These are phyloP conservation scores for Petromus typicus DNA, from an alignment of 2,113 vertebrate species.

Conservation along the genomic window DNA sequence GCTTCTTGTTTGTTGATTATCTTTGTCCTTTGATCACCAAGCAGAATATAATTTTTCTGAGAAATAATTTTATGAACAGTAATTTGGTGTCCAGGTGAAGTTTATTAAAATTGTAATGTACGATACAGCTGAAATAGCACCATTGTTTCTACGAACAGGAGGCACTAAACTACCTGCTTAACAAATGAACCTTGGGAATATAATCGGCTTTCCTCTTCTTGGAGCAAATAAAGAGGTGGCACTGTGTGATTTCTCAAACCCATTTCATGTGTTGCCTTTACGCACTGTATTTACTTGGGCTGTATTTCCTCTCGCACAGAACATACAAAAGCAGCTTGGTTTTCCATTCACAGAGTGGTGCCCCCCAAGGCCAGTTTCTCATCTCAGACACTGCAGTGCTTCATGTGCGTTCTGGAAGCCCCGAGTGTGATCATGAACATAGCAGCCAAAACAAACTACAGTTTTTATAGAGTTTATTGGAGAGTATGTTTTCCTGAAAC, in stretches of 20 bases:
- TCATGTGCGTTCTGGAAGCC: neutral
- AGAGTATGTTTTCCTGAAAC: neutral
- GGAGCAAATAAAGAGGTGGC: conserved; percentile 19
- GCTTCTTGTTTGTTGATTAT: neutral
- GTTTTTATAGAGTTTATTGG: conserved; percentile 38
- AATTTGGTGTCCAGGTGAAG: conserved; percentile 57
- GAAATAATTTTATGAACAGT: conserved; percentile 4
- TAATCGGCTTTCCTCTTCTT: neutral
- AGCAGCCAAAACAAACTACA: conserved; percentile 33
- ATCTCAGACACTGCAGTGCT: neutral
- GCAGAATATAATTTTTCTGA: neutral
- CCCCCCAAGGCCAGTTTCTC: conserved; percentile 31
- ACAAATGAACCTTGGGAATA: neutral
- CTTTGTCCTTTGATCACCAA: neutral
- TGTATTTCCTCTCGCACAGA: conserved; percentile 1
- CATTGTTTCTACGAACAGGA: conserved; percentile 44
- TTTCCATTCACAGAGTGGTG: neutral
- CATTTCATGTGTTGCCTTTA: neutral
- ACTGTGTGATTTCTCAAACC: neutral
- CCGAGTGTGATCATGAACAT: neutral
- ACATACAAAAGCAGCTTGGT: neutral
- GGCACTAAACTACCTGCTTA: neutral
- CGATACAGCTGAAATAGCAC: neutral
- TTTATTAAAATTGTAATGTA: conserved; percentile 9
- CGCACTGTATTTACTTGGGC: neutral